phyloP scores from a whole-genome alignment of 2,797 vertebrate genomes.

The Pipistrellus pipistrellus region DNA sequence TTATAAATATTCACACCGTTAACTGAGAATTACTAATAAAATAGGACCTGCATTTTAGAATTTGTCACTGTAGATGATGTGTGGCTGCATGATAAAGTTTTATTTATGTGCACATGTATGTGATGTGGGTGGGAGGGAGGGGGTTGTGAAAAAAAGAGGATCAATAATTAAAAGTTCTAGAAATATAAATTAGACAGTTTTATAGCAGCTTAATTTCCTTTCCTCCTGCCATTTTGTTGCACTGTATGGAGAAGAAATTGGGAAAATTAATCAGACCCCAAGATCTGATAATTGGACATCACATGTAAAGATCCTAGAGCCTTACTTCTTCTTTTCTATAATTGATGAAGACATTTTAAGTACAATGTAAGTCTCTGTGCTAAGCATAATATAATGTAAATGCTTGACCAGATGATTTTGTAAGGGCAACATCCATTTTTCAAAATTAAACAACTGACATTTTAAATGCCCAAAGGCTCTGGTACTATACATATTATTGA shows the following conservation, averaged over 20 bases:
- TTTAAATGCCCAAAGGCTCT: conserved; percentile 68
- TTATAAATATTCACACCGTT: background rate
- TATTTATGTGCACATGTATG: background rate
- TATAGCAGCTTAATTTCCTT: conserved; percentile 49
- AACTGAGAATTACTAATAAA: background rate
- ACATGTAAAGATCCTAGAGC: conserved; percentile 31
- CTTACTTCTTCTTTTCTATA: conserved; percentile 43
- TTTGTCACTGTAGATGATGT: background rate
- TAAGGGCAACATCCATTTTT: conserved; percentile 63
- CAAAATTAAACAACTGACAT: conserved; percentile 74
- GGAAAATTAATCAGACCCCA: conserved; percentile 50
- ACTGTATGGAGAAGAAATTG: conserved; percentile 7
- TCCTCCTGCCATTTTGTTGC: background rate
- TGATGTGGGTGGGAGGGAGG: background rate
- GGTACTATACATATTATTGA: conserved; percentile 45
- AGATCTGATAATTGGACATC: conserved; percentile 57
- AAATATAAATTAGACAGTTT: conserved; percentile 2
- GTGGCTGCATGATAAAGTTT: background rate
- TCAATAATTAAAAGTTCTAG: conserved; percentile 5
- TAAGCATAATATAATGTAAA: conserved; percentile 63
- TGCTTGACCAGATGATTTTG: conserved; percentile 69
- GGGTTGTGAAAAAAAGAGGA: background rate
- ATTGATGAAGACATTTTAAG: conserved; percentile 65
- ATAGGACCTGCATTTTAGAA: background rate
- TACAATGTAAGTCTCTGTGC: conserved; percentile 16